Conservation (phyloP, 2,888 invertebrate species). For the Sisyra terminalis region DNA sequence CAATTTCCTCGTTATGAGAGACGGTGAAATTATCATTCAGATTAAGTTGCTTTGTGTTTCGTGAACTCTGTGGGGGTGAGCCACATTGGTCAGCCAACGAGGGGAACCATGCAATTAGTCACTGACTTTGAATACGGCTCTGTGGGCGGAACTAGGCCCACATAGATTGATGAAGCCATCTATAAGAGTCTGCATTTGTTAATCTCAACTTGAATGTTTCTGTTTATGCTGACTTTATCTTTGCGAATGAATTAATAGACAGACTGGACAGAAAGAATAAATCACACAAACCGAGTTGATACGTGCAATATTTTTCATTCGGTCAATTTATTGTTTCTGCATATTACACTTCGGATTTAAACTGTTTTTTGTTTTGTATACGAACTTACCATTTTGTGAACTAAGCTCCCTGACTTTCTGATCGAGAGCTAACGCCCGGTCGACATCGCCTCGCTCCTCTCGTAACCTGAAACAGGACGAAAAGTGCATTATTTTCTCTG, state of each 20-base stretch:
- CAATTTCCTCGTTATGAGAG: no score
- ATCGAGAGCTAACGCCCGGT: constrained; percentile 63
- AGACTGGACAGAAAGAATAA: no score
- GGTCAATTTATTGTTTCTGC: constrained; percentile 1
- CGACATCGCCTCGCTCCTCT: constrained; percentile 73
- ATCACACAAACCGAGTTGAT: no score
- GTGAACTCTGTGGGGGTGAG: no score
- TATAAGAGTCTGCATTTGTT: constrained; percentile 3
- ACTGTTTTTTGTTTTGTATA: not conserved
- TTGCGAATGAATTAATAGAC: no score
- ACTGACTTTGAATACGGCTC: constrained; percentile 5
- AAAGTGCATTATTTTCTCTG: constrained; percentile 8
- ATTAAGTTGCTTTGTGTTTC: no score
- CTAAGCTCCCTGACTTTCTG: constrained; percentile 72
- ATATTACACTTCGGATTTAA: not conserved
- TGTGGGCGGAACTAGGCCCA: constrained; percentile 4
- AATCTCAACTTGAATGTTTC: no score
- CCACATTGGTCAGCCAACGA: no score
- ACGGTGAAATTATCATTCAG: no score
- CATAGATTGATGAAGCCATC: constrained; percentile 7
- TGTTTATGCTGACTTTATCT: no score
- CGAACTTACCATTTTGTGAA: constrained; percentile 66
- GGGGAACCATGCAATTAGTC: constrained; percentile 5
- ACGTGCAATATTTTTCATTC: not conserved
- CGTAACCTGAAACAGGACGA: constrained; percentile 56